Evolutionary conservation across 1,140 invertebrate species (phyloP), one percentile per base, ranked within the genome.

Genomic region (Cataglyphis hispanica): DNA sequence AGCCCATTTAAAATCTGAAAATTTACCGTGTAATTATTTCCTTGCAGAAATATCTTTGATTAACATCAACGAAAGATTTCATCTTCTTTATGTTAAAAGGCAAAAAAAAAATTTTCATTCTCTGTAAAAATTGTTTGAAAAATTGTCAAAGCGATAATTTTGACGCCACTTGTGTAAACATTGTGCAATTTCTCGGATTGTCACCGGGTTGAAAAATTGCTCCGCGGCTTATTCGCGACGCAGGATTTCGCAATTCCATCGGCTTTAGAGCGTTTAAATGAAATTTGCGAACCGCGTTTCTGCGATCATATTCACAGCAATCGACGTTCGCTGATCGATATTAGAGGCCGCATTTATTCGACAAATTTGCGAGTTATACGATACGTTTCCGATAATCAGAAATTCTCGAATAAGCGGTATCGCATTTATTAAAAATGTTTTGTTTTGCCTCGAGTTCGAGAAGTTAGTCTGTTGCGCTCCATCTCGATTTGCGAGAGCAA

Each of bases 361-460:
- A 34, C 27, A 25, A 72, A 22, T 81, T 58, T 4, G 46, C 46
- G 34, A 58, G 22, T 43, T 69, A 58, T n/a, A 19, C 19, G 25
- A 60, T 25, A 46, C n/a, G 19, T 58, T 70, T 58, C 46, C 50
- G 19, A 83, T 78, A 78, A 78, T 72, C 22, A 72, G 19, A 27
- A 81, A 72, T n/a, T 27, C n/a, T 25, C 19, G 6, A 60, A 13
- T 46, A 46, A 25, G 5, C n/a, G 40, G 40, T 60, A 60, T 72
- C 37, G 37, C 13, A 19, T 60, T 34, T 72, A 81, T 74, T 60
- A 81, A n/a, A 81, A 72, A 70, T 25, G 16, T 60, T 83, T 46
- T 11, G 46, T 60, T 53, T 81, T 13, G 34, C 25, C 50, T 70
- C 25, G 64, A n/a, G 34, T 63, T 37, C 31, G 34, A 16, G 22